Conservation (phyloP, 2,888 invertebrate species). For the Thyatira batis region DNA sequence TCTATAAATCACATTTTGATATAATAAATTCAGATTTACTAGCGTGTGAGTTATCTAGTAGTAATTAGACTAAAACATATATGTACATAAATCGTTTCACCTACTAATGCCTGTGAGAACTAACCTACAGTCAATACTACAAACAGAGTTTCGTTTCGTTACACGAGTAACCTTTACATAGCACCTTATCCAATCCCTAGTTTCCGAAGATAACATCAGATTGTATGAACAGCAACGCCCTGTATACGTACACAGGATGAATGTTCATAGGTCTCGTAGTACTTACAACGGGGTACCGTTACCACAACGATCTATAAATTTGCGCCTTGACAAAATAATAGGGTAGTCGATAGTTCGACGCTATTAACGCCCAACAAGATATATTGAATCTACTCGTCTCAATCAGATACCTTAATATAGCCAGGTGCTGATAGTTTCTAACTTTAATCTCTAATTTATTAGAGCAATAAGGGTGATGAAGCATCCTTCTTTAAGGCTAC, state of each 20-base stretch:
- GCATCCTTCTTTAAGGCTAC: not conserved
- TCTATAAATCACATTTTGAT: too few species aligned
- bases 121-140: not conserved
- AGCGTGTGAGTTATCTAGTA: too few species aligned
- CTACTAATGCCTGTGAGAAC: not conserved
- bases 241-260: conserved; percentile 5
- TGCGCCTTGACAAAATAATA: conserved; percentile 81
- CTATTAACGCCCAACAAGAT: conserved; percentile 80
- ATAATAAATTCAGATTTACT: too few species aligned
- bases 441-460: conserved; percentile 6
- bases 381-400: conserved; percentile 75
- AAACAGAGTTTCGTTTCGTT: conserved; percentile 4
- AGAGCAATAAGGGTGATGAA: conserved; percentile 1
- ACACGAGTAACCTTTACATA: conserved; percentile 32
- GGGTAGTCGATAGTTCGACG: conserved; percentile 71
- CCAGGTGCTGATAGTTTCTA: conserved; percentile 3
- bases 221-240: conserved; percentile 10
- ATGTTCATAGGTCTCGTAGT: conserved; percentile 9
- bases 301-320: conserved; percentile 75
- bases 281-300: conserved; percentile 61
- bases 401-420: conserved; percentile 79
- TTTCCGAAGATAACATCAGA: conserved; percentile 19
- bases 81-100: too few species aligned
- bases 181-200: conserved; percentile 24
- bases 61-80: too few species aligned